These are phyloP conservation scores for Dromiciops gliroides DNA, from an alignment of 2,113 vertebrate genomes.

Conservation along the genomic window DNA sequence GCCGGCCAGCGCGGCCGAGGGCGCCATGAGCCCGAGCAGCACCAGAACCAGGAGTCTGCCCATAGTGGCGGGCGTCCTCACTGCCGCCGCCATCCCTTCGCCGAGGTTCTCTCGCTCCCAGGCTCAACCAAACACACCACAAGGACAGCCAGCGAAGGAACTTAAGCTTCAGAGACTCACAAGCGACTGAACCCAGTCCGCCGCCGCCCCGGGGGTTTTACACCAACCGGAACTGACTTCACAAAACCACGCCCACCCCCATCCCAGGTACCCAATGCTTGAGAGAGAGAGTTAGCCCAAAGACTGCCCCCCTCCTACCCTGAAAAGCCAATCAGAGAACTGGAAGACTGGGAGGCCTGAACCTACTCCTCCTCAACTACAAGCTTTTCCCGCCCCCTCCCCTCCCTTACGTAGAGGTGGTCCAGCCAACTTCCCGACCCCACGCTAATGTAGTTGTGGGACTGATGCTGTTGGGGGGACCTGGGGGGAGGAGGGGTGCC, in stretches of 20 bases:
- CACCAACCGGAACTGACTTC: constrained; percentile 78
- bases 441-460: rapidly evolving
- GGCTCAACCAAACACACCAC: neutral
- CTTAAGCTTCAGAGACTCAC: constrained; percentile 22
- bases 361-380: neutral
- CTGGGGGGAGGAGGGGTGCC: rapidly evolving
- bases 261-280: neutral
- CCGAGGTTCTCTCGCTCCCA: constrained; percentile 17
- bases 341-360: neutral
- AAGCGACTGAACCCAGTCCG: constrained; percentile 62
- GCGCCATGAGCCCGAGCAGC: constrained; percentile 69
- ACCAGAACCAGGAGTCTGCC: constrained; percentile 61
- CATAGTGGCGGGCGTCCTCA: constrained; percentile 49
- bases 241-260: constrained; percentile 50
- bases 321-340: constrained; percentile 36
- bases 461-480: too few species aligned
- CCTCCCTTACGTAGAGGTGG: neutral
- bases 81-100: constrained; percentile 71
- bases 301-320: constrained; percentile 22
- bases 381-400: constrained; percentile 48
- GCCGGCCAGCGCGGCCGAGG: constrained; percentile 69
- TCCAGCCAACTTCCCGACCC: neutral
- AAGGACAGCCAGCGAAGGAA: rapidly evolving
- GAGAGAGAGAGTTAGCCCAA: neutral
- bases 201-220: constrained; percentile 79